phyloP scores from a whole-genome alignment of 1,140 invertebrate species.

The Micrasema minimum region DNA sequence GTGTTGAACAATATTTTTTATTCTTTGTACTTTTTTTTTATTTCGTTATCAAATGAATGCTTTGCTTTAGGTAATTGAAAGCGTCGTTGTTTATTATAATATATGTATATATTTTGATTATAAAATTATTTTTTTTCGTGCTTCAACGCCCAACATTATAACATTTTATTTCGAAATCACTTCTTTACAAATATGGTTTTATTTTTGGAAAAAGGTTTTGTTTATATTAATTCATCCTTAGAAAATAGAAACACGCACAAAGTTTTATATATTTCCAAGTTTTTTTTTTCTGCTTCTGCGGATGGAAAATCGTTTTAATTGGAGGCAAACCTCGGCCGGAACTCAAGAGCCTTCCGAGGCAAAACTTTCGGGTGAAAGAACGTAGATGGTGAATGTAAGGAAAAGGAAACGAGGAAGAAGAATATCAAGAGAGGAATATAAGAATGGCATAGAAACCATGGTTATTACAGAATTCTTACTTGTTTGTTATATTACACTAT shows the following conservation, averaged over 20 bases:
- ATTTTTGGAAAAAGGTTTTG: too few species aligned
- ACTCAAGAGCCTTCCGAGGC: slow-evolving; percentile 30
- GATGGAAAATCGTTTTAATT: slow-evolving; percentile 47
- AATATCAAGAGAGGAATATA: slow-evolving; percentile 1
- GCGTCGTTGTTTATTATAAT: too few species aligned
- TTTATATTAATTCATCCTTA: slow-evolving; percentile 29
- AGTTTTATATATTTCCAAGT: slow-evolving; percentile 43
- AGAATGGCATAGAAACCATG: background rate
- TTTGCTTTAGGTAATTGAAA: too few species aligned
- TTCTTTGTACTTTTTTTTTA: too few species aligned
- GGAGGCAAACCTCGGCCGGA: slow-evolving; percentile 34
- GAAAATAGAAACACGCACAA: slow-evolving; percentile 43
- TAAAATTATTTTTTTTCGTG: too few species aligned
- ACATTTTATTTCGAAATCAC: too few species aligned
- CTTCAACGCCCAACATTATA: too few species aligned
- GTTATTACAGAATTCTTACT: background rate
- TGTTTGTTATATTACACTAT: background rate
- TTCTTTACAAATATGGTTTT: too few species aligned
- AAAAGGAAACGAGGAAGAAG: background rate
- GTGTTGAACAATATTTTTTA: too few species aligned
- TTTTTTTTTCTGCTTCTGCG: slow-evolving; percentile 34
- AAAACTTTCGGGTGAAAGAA: slow-evolving; percentile 39
- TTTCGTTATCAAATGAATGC: too few species aligned
- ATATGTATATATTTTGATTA: too few species aligned
- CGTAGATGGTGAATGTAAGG: slow-evolving; percentile 9